Base-by-base conservation (phyloP, 2,888 invertebrate species). In the Lithophane semibrunnea region DNA sequence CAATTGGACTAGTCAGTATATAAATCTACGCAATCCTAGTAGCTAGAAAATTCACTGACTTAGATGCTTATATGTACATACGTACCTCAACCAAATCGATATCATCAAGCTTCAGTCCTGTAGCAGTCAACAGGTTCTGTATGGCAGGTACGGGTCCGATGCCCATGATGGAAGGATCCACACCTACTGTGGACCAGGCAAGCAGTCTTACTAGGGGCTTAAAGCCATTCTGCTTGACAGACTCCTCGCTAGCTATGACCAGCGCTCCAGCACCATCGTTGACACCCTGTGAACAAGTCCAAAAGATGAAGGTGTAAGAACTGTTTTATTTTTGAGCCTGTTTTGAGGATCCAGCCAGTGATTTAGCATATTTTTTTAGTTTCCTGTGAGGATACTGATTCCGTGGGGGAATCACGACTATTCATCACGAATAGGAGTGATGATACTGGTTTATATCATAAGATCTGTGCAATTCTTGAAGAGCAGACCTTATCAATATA, bases 121-220 rank as follows among this genome's bases (percentile, higher is more conserved):
- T 97, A 44, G 97, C 97, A 90, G 98, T 98, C 13, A 99, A 97
- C 52, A 99, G 97, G 90, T 98, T 98, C 89, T 97, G 97, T 73
- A 99, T 99, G n/a, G 99, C 99, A 0, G 99, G 98, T 12, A 98
- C 99, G 2, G 99, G 99, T 1, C 99, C 99, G 91, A 99, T 98
- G 74, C 99, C 99, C 99, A 99, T 99, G 87, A 99, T 98, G 88
- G 98, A 98, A 3, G 99, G 99, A 86, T 99, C 99, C 65, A 99
- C 99, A 78, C 99, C 99, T 66, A 99, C 98, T 85, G 98, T 97
- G 21, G 98, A 98, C 96, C 99, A 99, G 47, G 98, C 99, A 1
- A 98, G 97, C 18, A 99, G 96, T 79, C 99, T 97, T 9, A 99
- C 99, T 73, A 99, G 94, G 0, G 99, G 99, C 86, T 97, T 98